Percentiles rank a stretch among this genome's conserved stretches.
phyloP scores from a whole-genome alignment of 2,888 invertebrate species.

The Euplagia quadripunctaria region DNA sequence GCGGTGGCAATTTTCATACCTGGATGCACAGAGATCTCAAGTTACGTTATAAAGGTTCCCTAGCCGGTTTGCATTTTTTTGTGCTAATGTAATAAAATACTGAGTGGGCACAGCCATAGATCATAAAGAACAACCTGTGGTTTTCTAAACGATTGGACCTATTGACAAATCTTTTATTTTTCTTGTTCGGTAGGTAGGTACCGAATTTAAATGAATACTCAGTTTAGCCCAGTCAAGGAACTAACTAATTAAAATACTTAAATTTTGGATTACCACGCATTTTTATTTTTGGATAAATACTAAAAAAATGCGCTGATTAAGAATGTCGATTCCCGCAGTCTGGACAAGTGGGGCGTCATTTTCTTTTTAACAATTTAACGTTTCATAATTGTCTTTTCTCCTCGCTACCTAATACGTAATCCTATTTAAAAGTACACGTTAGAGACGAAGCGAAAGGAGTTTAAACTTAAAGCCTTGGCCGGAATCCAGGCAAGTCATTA shows the following conservation, averaged over 20 bases:
- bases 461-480: slow-evolving; percentile 74
- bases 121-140: neutral
- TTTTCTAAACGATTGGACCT: neutral
- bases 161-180: neutral
- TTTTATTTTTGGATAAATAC: too few relatives aligned
- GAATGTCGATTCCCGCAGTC: too few relatives aligned
- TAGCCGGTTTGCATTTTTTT: slow-evolving; percentile 9
- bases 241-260: too few relatives aligned
- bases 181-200: too few relatives aligned
- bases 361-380: too few relatives aligned
- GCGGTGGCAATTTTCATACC: neutral
- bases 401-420: neutral
- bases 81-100: slow-evolving; percentile 9
- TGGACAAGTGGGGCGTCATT: too few relatives aligned
- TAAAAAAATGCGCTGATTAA: too few relatives aligned
- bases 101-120: neutral
- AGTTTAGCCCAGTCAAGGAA: too few relatives aligned
- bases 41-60: neutral
- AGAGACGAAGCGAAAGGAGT: slow-evolving; percentile 75
- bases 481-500: slow-evolving; percentile 71
- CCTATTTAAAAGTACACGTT: slow-evolving; percentile 35
- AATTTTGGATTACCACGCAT: too few relatives aligned
- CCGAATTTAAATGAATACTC: neutral
- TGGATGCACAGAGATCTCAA: neutral
- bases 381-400: neutral